A percentile compares a stretch with the other conserved stretches of the same genome.
Evolutionary conservation across 1,140 invertebrate genomes (phyloP).

Genomic region (Cryptotermes secundus): DNA sequence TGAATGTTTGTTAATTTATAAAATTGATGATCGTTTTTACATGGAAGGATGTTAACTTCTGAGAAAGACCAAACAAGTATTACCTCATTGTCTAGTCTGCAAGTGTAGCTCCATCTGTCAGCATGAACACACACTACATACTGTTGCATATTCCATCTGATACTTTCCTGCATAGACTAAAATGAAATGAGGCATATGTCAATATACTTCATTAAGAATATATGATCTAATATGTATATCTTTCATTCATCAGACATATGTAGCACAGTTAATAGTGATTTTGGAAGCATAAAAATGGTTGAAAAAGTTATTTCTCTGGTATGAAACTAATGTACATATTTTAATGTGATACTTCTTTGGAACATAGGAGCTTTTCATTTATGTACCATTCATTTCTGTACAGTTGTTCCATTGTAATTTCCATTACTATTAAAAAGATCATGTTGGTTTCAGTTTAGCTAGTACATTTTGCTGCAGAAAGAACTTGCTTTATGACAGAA

Average conservation of each 20-base stretch:
- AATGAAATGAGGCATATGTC: not conserved
- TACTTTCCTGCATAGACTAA: conserved; percentile 12
- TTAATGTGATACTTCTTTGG: not conserved
- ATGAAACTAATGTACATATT: conserved; percentile 10
- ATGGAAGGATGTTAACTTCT: conserved; percentile 2
- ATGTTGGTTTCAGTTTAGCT: not conserved
- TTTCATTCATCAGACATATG: not conserved
- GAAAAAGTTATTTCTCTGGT: not conserved
- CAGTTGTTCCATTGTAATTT: not conserved
- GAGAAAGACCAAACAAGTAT: conserved; percentile 25
- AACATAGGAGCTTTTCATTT: not conserved
- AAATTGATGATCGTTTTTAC: not conserved
- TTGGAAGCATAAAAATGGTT: not conserved
- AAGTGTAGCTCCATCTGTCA: not conserved
- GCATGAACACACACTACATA: conserved; percentile 12
- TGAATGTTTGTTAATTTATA: not conserved
- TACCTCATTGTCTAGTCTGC: conserved; percentile 27
- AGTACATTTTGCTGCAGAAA: not conserved
- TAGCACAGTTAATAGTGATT: not conserved
- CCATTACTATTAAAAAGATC: not conserved
- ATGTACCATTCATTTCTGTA: not conserved
- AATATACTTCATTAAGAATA: not conserved
- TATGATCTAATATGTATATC: not conserved
- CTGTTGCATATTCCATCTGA: not conserved
- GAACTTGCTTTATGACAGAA: not conserved